phyloP scores from a whole-genome alignment of 2,797 vertebrate species.

The Rhyacichthys aspro region DNA sequence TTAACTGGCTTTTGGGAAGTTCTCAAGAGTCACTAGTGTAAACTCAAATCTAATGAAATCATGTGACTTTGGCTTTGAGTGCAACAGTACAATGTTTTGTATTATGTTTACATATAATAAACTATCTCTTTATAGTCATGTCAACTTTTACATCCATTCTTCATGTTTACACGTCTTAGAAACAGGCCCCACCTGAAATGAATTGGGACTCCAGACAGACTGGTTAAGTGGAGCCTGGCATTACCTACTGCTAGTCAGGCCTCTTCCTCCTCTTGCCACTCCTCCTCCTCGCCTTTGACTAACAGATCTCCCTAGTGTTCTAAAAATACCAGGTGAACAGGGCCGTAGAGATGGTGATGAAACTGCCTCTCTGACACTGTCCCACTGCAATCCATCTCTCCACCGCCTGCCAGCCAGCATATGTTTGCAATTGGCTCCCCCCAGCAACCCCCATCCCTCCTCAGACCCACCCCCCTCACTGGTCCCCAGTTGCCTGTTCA shows the following conservation, averaged over 20 bases:
- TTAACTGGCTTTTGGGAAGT: too few species aligned
- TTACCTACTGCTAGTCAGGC: conserved; percentile 84
- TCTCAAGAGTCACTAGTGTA: too few species aligned
- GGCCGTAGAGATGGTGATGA: conserved; percentile 97
- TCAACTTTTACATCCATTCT: not conserved
- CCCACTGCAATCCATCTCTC: conserved; percentile 98
- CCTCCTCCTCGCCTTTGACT: conserved; percentile 85
- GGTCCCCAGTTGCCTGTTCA: conserved; percentile 88
- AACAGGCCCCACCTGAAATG: conserved; percentile 47
- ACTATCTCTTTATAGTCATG: too few species aligned
- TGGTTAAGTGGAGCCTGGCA: conserved; percentile 76
- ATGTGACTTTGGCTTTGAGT: too few species aligned
- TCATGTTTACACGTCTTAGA: conserved; percentile 11
- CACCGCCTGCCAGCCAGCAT: conserved; percentile 96
- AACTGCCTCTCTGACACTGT: conserved; percentile 96
- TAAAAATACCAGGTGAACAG: conserved; percentile 99
- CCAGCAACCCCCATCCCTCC: conserved; percentile 79
- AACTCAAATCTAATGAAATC: too few species aligned
- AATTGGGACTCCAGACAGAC: conserved; percentile 43
- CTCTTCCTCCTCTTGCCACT: conserved; percentile 75
- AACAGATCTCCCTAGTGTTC: conserved; percentile 97
- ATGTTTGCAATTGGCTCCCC: conserved; percentile 97
- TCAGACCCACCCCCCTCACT: conserved; percentile 76
- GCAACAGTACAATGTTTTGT: too few species aligned
- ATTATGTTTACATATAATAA: too few species aligned